A percentile compares a stretch with the other conserved stretches of the same genome.
Evolutionary conservation across 2,797 vertebrate genomes (phyloP).

Genomic region (Basileuterus tristriatus): DNA sequence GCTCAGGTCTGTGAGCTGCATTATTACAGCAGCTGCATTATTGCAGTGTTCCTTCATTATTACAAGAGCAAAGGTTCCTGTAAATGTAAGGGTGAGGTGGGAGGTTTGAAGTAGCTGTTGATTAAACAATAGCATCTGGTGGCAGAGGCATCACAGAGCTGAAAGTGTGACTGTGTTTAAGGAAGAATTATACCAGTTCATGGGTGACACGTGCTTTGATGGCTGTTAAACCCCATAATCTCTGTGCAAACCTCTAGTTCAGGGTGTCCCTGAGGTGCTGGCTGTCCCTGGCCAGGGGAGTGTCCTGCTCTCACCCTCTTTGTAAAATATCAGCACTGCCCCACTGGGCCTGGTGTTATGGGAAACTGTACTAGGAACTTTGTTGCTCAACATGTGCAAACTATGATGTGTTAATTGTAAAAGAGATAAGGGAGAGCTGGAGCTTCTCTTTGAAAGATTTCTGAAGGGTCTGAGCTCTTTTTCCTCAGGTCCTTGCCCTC

Average conservation of each 20-base stretch:
- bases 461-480: background rate
- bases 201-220: background rate
- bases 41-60: background rate
- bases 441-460: background rate
- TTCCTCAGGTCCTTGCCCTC: background rate
- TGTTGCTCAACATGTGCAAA: background rate
- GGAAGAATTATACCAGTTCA: background rate
- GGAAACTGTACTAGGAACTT: background rate
- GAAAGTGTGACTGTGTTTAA: fast-evolving
- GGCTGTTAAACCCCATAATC: background rate
- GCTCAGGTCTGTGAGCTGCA: background rate
- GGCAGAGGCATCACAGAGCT: background rate
- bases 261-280: background rate
- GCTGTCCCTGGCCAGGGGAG: background rate
- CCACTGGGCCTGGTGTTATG: fast-evolving
- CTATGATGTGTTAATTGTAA: background rate
- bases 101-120: background rate
- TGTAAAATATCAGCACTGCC: background rate
- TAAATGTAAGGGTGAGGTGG: background rate
- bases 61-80: background rate
- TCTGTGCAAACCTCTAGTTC: background rate
- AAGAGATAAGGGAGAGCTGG: background rate
- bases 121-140: background rate
- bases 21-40: background rate
- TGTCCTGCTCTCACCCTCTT: background rate